Evolutionary conservation across 2,113 vertebrate species (phyloP), one percentile per base, ranked within the genome.

Genomic region (Rhadina sibilatrix): DNA sequence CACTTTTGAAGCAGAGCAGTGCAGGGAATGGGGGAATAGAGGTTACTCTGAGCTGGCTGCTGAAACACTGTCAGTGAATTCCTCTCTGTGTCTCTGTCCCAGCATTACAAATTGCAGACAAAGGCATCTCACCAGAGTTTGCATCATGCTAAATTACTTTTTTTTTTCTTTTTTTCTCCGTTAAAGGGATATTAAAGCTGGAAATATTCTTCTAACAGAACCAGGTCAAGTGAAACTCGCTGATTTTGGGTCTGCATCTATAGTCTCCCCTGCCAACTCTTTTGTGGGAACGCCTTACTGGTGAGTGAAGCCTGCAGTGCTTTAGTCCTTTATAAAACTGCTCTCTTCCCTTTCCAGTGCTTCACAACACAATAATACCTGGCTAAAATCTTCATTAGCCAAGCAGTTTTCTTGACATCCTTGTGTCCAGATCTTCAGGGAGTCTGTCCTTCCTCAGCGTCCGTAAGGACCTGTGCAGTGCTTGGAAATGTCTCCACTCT

Each of bases 241-340:
- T 56, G 99, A 99, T 97, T 99, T 99, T 97, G 99, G 99, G 95
- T 99, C 99, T n/a, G 99, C 99, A 69, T 99, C 99, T 81, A 99
- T 99, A 97, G 98, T 98, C 84, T 99, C 99, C 95, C 99, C 99
- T 98, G 99, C 99, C 98, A 99, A 99, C 95, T 99, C 99, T 94
- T 99, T 99, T 44, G 99, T 99, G 95, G 99, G 99, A 96, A 99
- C 99, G 40, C 99, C 99, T 96, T 99, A 99, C 97, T 99, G 99
- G 99, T 99, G 96, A 97, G 99, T 98, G 84, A 79, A 94, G 11
- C 71, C 50, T 80, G 71, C 33, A 72, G 33, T 40, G 27, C n/a
- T 57, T 53, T 28, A 68, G 42, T 44, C 27, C 56, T 93, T 59
- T 28, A 2, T 6, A 33, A 57, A 69, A 11, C 59, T 77, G 24